Evolutionary conservation across 64 coral and sea anemone species (phyloP), one percentile per base, ranked within the genome.

Genomic region (Stichodactyla mertensii): DNA sequence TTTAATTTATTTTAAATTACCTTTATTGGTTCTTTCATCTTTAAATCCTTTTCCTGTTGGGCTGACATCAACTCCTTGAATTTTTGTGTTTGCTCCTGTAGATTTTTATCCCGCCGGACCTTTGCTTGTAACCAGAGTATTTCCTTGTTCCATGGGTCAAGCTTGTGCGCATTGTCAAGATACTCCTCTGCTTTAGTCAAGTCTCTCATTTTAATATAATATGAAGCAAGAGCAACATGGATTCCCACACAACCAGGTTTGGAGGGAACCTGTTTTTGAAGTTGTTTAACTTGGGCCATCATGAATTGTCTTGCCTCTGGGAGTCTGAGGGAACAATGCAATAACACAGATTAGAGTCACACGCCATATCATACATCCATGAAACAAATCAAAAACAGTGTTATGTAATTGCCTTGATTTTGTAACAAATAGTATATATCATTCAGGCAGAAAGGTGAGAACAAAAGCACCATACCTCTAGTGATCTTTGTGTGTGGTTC

Each of bases 61-160:
- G 36, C 22, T n/a, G 31, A 52, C 78, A 81, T 53, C 51, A 53
- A 45, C 6, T 87, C 89, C 51, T 87, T 77, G 55, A 64, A 22
- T 54, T 52, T 52, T 31, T 59, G 62, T 55, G 56, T 86, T 57
- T 87, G 85, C 54, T 91, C 74, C 51, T 91, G 57, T 16, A 91
- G 62, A 64, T 67, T 16, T 87, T 91, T 91, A 26, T 61, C 60
- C 28, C 53, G 45, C 16, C 64, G 6, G 28, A 91, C 77, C 57
- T 91, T 91, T n/a, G 84, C 85, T 86, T 91, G 57, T 4, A 91
- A 55, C 89, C 89, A 91, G 1, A 71, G n/a, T 31, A 87, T 87
- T 54, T 87, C 79, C 59, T 87, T 91, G 70, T 87, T 79, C 6
- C 16, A 26, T 14, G 89, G 85, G 86, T 91, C 77, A 22, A 91